phyloP scores from a whole-genome alignment of 2,113 vertebrate genomes.

The cattle (Bos taurus) region ARS-UCD2.0 NC_037344.1:25103501-25104000 shows the following conservation, averaged over 20 bases:
- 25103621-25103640: not conserved
- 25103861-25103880: not conserved
- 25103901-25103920: not conserved
- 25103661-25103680: not conserved
- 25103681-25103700: not conserved
- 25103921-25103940: not conserved
- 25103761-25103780: not conserved
- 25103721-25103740: not conserved
- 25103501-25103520: not conserved
- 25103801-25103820: constrained; percentile 13
- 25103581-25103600: not conserved
- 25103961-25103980: constrained; percentile 25
- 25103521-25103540: not conserved
- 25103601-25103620: not conserved
- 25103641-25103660: not conserved
- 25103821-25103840: not conserved
- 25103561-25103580: not conserved
- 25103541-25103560: constrained; percentile 15
- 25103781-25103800: constrained; percentile 25
- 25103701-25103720: not conserved
- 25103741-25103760: not conserved
- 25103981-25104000: not conserved
- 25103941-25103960: constrained; percentile 15
- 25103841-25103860: constrained; percentile 4
- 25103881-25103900: not conserved